Conservation (phyloP, 2,888 invertebrate species). For the Monopis laevigella region DNA sequence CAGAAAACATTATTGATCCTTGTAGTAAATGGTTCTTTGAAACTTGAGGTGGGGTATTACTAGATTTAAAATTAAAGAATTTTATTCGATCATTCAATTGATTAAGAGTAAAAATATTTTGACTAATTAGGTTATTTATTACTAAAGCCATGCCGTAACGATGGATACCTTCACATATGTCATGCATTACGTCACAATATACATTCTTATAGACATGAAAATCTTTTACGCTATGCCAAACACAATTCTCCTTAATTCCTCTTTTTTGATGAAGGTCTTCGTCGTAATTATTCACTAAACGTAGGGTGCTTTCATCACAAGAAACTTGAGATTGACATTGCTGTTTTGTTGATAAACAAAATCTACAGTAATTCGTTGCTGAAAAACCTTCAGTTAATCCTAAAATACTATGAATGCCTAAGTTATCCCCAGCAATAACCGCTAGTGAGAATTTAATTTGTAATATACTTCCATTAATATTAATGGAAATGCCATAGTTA, state of each 20-base stretch:
- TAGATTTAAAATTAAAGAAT: slow-evolving; percentile 12
- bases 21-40: slow-evolving; percentile 19
- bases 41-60: slow-evolving; percentile 17
- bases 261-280: slow-evolving; percentile 5
- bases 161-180: slow-evolving; percentile 24
- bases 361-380: slow-evolving; percentile 24
- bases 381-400: slow-evolving; percentile 25
- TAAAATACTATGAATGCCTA: slow-evolving; percentile 24
- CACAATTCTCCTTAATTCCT: slow-evolving; percentile 23
- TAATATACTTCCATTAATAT: not conserved
- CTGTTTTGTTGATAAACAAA: slow-evolving; percentile 21
- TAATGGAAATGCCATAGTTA: slow-evolving; percentile 9
- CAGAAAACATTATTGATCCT: slow-evolving; percentile 22
- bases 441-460: slow-evolving; percentile 18
- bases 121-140: slow-evolving; percentile 20
- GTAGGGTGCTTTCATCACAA: slow-evolving; percentile 9
- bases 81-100: slow-evolving; percentile 14
- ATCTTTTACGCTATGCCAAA: slow-evolving; percentile 23
- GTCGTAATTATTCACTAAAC: slow-evolving; percentile 6
- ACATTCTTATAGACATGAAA: slow-evolving; percentile 26
- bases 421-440: slow-evolving; percentile 24
- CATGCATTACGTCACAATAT: slow-evolving; percentile 29
- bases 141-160: slow-evolving; percentile 26
- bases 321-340: slow-evolving; percentile 11
- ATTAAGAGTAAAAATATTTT: slow-evolving; percentile 11